Evolutionary conservation across 2,888 invertebrate species (phyloP), one percentile per base, ranked within the genome.

Genomic region (Polyploca ridens): DNA sequence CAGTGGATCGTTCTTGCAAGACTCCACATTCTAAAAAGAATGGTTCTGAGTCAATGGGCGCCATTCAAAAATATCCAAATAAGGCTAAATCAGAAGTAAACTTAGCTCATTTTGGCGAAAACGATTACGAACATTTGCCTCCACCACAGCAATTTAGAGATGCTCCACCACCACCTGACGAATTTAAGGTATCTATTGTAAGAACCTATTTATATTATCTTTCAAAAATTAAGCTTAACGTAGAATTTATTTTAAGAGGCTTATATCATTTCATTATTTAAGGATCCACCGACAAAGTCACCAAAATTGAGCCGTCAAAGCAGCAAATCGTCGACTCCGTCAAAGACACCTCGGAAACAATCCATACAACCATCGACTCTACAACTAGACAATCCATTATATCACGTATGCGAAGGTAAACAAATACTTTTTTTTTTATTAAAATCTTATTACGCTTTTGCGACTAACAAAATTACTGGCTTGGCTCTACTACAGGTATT

Each of bases 111-210:
- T 90, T 95, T n/a, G 93, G 93, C 62, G 94, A 95, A 73, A 95
- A 94, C 84, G 95, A 96, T 57, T 96, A 96, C 79, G 97, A 97
- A 75, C 96, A 97, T 80, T 94, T 97, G 68, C 97, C 97, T 38
- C 98, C 98, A 0, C 98, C 98, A 1, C 97, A 97, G 81, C 97
- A 97, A 89, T 98, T 98, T 81, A 95, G 97, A 85, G 97, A 97
- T 88, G 96, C 96, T 62, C 96, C 97, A 27, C 96, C 97, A 57
- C 97, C 97, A 10, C 97, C 97, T 0, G 97, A 97, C 75, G 95
- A 96, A 77, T 97, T 97, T 78, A 94, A 90, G 90, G 94, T 93
- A 87, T 14, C n/a, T 44, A 44, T 44, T 35, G 5, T 35, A 35
- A 44, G 13, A 3, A 14, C 4, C 6, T 14, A 49, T 7, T 3